Evolutionary conservation across 2,888 invertebrate genomes (phyloP), one percentile per base, ranked within the genome.

Genomic region (Amblyteles armatorius): DNA sequence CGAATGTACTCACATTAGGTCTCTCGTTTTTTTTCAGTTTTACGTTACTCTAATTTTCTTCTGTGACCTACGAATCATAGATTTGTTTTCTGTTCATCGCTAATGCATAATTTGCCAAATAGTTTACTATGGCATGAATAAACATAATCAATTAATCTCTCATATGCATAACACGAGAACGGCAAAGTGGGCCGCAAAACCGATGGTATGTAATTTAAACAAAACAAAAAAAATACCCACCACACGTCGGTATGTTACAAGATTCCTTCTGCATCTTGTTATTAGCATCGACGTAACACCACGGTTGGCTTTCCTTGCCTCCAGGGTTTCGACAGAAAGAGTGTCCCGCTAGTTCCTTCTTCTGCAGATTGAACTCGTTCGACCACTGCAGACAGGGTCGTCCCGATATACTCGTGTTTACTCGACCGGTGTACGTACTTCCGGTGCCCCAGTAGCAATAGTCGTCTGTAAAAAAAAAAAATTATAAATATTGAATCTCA

Each of bases 291-390:
- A 97, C 96, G 89, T 96, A 98, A 94, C 99, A 99, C 98, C 99
- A 99, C 0, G 99, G 99, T 88, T 97, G 97, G 0, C 95, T 92
- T 92, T 97, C 97, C 0, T 95, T 94, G 44, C 97, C 97, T 33
- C 97, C 98, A 50, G 99, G 99, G 94, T 99, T 99, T 85, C 99
- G 96, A 93, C 96, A 96, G 93, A 97, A 98, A 91, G 98, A 98
- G 92, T 98, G 98, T 22, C 97, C 98, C 68, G 97, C 96, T 48
- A 99, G 95, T 93, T 98, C 98, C 0, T 97, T 44, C 44, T 3
- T 95, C 90, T 96, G 96, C 3, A 97, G 94, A 90, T 96, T 96
- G 91, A 97, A 95, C 89, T 97, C 96, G 93, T 97, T 96, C 7
- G 97, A 96, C 99, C 99, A 99, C 87, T 96, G 96, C 81, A 97